Conservation (phyloP, 2,888 invertebrate species). For the Agrotis exclamationis region DNA sequence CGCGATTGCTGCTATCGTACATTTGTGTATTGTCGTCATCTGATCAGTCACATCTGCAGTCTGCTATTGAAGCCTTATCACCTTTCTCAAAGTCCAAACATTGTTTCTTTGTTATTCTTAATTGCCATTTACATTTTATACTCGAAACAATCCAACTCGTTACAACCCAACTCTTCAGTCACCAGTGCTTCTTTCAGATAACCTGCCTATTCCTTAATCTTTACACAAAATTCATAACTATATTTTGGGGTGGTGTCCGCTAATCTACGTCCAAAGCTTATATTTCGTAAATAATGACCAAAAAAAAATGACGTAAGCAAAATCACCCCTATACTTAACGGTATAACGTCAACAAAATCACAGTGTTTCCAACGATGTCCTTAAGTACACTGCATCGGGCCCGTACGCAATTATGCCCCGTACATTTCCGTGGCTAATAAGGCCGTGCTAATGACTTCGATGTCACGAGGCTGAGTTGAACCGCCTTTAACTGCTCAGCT, state of each 20-base stretch:
- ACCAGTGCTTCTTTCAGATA: not conserved
- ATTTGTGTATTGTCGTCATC: not conserved
- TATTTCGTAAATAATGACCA: not conserved
- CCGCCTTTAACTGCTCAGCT: slow-evolving; percentile 26
- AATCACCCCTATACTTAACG: slow-evolving; percentile 8
- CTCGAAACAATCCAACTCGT: no score
- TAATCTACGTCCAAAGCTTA: no score
- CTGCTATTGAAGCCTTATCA: not conserved
- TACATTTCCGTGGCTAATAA: slow-evolving; percentile 46
- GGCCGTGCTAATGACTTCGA: slow-evolving; percentile 55
- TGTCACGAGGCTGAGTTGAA: slow-evolving; percentile 39
- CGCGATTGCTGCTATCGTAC: no score
- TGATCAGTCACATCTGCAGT: not conserved
- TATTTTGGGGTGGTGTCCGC: not conserved
- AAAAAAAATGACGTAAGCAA: slow-evolving; percentile 12
- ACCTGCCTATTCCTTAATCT: not conserved
- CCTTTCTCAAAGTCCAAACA: not conserved
- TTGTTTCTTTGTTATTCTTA: not conserved
- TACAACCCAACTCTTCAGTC: not conserved
- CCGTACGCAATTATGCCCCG: slow-evolving; percentile 27
- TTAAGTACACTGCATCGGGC: slow-evolving; percentile 26
- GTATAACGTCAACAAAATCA: slow-evolving; percentile 20
- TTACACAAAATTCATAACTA: not conserved
- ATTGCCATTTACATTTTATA: no score
- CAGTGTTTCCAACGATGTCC: slow-evolving; percentile 13